Percentiles rank a stretch among this genome's conserved stretches.
These are phyloP conservation scores for Drosophila borealis DNA, from an alignment of 2,888 invertebrate genomes.

Conservation along the genomic window DNA sequence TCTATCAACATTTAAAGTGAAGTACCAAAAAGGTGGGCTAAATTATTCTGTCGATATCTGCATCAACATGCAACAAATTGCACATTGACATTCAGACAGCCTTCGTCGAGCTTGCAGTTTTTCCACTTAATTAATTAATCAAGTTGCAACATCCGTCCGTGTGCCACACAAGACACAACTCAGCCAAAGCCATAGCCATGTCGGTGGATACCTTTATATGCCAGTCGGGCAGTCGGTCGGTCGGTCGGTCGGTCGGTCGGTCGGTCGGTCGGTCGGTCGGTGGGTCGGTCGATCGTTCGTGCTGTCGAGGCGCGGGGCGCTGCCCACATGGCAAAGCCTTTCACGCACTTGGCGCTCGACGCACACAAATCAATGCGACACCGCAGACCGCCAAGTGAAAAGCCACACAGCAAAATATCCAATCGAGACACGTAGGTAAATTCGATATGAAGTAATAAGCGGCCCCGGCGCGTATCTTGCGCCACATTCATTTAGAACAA, in stretches of 20 bases:
- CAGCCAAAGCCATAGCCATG: not conserved
- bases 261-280: not conserved
- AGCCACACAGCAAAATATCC: slow-evolving; percentile 23
- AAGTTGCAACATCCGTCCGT: slow-evolving; percentile 72
- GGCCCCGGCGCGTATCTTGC: slow-evolving; percentile 65
- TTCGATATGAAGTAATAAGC: slow-evolving; percentile 74
- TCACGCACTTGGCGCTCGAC: slow-evolving; percentile 59
- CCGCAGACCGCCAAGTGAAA: slow-evolving; percentile 36
- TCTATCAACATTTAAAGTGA: not conserved
- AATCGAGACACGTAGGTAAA: slow-evolving; percentile 56
- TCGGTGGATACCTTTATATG: not conserved
- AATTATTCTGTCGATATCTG: slow-evolving; percentile 27
- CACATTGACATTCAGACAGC: slow-evolving; percentile 79
- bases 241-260: too few species aligned
- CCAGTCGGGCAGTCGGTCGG: too few species aligned
- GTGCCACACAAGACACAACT: slow-evolving; percentile 55
- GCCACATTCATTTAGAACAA: slow-evolving; percentile 78
- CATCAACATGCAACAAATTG: slow-evolving; percentile 70
- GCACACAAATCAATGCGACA: slow-evolving; percentile 61
- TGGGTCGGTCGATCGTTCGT: not conserved
- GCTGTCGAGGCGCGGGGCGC: slow-evolving; percentile 13
- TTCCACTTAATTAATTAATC: slow-evolving; percentile 78
- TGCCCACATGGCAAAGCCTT: slow-evolving; percentile 61
- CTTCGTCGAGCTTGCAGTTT: slow-evolving; percentile 64
- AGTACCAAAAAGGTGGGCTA: slow-evolving; percentile 5